A percentile compares a stretch with the other conserved stretches of the same genome.
Conservation (phyloP, 2,113 vertebrate species). For the Leptosomus discolor region DNA sequence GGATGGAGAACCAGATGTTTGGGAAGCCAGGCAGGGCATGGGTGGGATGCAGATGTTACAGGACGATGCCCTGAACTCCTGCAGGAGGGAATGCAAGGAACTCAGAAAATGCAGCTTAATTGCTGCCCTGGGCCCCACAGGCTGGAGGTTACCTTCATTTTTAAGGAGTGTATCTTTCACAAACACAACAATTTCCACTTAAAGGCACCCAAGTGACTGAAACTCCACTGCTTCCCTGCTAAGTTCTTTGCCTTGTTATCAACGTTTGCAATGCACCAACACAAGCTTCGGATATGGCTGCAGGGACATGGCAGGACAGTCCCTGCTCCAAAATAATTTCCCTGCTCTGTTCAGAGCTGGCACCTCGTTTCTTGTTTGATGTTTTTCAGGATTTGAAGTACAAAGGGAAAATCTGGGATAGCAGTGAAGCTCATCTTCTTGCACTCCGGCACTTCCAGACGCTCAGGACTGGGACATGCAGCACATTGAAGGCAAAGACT, state of each 20-base stretch:
- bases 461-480: not conserved
- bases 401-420: not conserved
- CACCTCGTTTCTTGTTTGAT: not conserved
- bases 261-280: fast-evolving
- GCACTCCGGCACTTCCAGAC: not conserved
- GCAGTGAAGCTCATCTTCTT: not conserved
- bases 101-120: conserved; percentile 47
- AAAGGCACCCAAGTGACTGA: not conserved
- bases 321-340: not conserved
- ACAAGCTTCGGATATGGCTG: not conserved
- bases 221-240: not conserved
- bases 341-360: not conserved
- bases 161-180: conserved; percentile 49
- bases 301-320: not conserved
- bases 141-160: conserved; percentile 31
- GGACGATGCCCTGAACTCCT: conserved; percentile 26
- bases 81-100: conserved; percentile 48
- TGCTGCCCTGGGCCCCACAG: not conserved
- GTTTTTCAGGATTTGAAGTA: not conserved
- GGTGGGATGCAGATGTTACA: conserved; percentile 44
- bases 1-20: not conserved
- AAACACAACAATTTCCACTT: conserved; percentile 19
- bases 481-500: not conserved
- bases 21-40: conserved; percentile 35
- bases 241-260: not conserved